A percentile compares a stretch with the other conserved stretches of the same genome.
These are phyloP conservation scores for Eristalinus aeneus DNA, from an alignment of 2,888 invertebrate species.

Conservation along the genomic window DNA sequence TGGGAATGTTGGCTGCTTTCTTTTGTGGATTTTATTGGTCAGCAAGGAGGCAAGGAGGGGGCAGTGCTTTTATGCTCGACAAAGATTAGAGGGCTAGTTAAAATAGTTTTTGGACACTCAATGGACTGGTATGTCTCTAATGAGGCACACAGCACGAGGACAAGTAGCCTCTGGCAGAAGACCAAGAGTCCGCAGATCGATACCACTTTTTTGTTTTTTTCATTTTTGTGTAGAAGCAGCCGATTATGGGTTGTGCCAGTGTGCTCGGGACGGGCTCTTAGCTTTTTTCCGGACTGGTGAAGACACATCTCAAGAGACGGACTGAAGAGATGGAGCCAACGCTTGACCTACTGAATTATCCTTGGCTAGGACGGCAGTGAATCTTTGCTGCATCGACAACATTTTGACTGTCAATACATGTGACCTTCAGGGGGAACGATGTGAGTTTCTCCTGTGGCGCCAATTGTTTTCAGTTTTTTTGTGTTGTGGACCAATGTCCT, in stretches of 20 bases:
- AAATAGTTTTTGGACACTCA: slow-evolving; percentile 48
- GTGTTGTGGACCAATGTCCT: too few species aligned
- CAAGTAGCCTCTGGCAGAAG: slow-evolving; percentile 19
- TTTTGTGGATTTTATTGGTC: slow-evolving; percentile 19
- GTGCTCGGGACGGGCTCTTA: background rate
- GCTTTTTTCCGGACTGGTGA: too few species aligned
- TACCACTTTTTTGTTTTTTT: background rate
- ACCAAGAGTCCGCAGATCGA: slow-evolving; percentile 38
- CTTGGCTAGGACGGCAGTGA: background rate
- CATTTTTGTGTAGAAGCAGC: background rate
- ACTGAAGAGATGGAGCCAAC: background rate
- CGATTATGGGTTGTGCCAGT: background rate
- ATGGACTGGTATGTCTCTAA: slow-evolving; percentile 48
- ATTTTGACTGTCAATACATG: background rate
- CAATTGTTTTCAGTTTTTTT: too few species aligned
- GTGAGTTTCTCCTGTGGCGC: too few species aligned
- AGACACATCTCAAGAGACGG: too few species aligned
- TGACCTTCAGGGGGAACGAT: background rate
- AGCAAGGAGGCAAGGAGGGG: background rate
- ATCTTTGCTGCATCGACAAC: background rate
- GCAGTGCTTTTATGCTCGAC: background rate
- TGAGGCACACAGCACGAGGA: slow-evolving; percentile 8
- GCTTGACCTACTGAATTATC: background rate
- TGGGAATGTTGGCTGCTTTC: slow-evolving; percentile 19
- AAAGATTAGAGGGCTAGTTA: slow-evolving; percentile 18